These are phyloP conservation scores for Astropecten irregularis DNA, from an alignment of 53 echinoderm and acorn worm genomes.

Conservation along the genomic window DNA sequence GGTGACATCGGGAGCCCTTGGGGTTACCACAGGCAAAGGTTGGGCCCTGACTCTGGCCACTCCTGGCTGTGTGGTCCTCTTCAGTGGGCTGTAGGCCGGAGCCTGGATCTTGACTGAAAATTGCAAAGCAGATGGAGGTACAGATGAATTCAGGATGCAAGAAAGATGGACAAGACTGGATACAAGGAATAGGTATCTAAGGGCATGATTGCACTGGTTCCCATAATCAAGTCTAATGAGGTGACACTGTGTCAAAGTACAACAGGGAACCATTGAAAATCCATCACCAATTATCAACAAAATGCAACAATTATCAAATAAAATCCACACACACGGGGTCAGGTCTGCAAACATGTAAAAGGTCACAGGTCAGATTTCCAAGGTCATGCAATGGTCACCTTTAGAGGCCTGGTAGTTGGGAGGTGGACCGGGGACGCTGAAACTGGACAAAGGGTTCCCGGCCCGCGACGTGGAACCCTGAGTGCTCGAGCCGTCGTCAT, in stretches of 20 bases:
- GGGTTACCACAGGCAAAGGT: constrained; percentile 91
- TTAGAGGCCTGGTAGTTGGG: constrained; percentile 81
- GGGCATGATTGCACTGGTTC: too few species aligned
- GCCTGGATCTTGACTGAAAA: constrained; percentile 92
- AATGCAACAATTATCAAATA: neutral
- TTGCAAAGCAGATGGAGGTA: neutral
- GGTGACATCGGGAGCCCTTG: constrained; percentile 96
- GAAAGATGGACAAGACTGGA: too few species aligned
- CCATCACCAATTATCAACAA: too few species aligned
- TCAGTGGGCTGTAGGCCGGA: constrained; percentile 90
- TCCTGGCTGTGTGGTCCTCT: constrained; percentile 67
- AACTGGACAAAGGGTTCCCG: constrained; percentile 86
- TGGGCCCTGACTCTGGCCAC: constrained; percentile 78
- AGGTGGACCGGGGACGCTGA: constrained; percentile 97
- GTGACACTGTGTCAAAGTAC: neutral
- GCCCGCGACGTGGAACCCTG: constrained; percentile 65
- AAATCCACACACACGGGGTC: too few species aligned
- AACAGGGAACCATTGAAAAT: too few species aligned
- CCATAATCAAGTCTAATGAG: too few species aligned
- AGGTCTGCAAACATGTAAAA: too few species aligned
- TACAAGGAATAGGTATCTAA: too few species aligned
- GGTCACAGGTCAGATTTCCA: constrained; percentile 34
- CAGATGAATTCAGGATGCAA: too few species aligned
- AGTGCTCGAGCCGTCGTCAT: constrained; percentile 78
- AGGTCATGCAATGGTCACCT: constrained; percentile 11